Percentiles rank a stretch among this genome's conserved stretches.
Evolutionary conservation across 2,113 vertebrate genomes (phyloP).

Genomic region (Microtus oregoni): DNA sequence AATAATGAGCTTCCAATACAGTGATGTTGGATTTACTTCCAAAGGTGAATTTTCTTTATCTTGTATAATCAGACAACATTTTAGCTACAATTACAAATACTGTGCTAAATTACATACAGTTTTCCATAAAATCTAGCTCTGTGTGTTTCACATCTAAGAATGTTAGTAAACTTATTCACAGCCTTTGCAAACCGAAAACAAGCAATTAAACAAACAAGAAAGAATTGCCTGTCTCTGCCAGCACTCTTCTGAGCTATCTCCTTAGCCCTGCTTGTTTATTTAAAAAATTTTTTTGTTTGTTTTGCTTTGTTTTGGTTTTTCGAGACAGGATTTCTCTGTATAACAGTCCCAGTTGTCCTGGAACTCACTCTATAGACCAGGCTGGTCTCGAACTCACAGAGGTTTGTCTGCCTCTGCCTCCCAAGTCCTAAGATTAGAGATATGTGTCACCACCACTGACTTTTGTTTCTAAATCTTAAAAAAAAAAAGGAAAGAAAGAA

Average conservation of each 20-base stretch:
- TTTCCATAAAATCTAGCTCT: background rate
- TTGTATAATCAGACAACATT: background rate
- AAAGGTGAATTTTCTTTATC: background rate
- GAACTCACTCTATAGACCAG: too few species aligned
- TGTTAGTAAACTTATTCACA: background rate
- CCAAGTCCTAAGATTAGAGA: too few species aligned
- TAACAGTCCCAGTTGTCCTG: too few species aligned
- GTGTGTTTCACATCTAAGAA: background rate
- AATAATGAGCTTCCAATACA: background rate
- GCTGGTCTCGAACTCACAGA: too few species aligned
- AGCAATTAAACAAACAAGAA: background rate
- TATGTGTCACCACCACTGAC: too few species aligned
- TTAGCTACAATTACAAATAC: background rate
- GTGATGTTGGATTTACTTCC: constrained; percentile 3
- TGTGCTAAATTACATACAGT: background rate
- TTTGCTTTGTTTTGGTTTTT: too few species aligned
- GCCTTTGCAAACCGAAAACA: background rate
- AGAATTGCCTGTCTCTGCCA: background rate
- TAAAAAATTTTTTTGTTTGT: background rate
- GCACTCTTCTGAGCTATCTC: background rate
- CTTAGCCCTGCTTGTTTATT: background rate
- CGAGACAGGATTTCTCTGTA: too few species aligned
- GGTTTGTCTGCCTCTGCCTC: too few species aligned
- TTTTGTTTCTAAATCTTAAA: background rate
- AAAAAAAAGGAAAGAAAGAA: background rate